phyloP scores from a whole-genome alignment of 2,888 invertebrate genomes.

The Danaus chrysippus region DNA sequence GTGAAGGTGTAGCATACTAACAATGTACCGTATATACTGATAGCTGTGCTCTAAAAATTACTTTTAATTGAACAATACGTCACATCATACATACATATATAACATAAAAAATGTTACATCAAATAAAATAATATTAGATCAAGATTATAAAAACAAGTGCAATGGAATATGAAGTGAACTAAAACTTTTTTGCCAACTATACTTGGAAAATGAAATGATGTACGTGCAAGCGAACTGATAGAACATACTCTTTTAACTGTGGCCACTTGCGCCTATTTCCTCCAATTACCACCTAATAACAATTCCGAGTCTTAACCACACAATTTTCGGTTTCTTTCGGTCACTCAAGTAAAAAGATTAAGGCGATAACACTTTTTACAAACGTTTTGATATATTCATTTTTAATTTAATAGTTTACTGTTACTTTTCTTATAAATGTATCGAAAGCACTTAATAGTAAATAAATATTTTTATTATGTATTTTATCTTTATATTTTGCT shows the following conservation, averaged over 20 bases:
- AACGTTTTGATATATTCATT: neutral
- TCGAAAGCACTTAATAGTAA: too few relatives aligned
- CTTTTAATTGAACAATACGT: too few relatives aligned
- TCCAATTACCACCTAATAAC: constrained; percentile 58
- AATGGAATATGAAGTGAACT: neutral
- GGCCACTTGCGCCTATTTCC: constrained; percentile 48
- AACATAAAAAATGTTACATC: neutral
- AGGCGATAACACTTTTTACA: neutral
- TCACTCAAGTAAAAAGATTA: constrained; percentile 23
- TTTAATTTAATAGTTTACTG: neutral
- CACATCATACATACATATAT: too few relatives aligned
- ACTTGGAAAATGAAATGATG: neutral
- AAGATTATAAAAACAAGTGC: neutral
- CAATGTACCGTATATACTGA: too few relatives aligned
- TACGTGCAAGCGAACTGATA: constrained; percentile 7
- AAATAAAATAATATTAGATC: neutral
- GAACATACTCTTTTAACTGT: constrained; percentile 24
- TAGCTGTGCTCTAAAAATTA: too few relatives aligned
- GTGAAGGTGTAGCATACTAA: too few relatives aligned
- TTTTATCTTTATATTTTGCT: too few relatives aligned
- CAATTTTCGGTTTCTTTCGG: constrained; percentile 39
- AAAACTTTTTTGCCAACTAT: neutral
- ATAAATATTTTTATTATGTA: too few relatives aligned
- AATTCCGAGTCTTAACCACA: constrained; percentile 46
- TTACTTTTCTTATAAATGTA: too few relatives aligned